Conservation (phyloP, 2,113 vertebrate species). For the Atherinomorus stipes region DNA sequence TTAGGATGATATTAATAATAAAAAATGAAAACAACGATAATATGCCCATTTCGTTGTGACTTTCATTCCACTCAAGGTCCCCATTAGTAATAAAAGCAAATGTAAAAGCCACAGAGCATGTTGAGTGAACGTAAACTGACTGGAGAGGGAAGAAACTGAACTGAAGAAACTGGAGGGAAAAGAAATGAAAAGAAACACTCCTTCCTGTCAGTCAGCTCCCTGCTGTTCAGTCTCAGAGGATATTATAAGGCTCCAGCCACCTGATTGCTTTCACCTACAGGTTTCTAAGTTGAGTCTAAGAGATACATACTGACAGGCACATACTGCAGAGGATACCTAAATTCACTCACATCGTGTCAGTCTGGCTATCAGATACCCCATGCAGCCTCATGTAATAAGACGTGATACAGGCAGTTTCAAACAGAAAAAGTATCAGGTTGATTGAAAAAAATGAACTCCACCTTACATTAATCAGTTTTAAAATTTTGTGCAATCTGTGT, state of each 20-base stretch:
- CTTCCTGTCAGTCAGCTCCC: constrained; percentile 58
- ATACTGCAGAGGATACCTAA: constrained; percentile 43
- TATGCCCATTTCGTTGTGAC: too few species aligned
- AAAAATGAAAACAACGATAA: background rate
- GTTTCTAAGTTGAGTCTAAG: constrained; percentile 49
- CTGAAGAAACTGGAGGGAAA: background rate
- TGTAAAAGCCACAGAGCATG: background rate
- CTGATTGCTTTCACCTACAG: constrained; percentile 68
- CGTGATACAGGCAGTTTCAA: constrained; percentile 14
- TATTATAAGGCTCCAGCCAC: constrained; percentile 66
- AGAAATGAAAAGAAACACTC: constrained; percentile 27
- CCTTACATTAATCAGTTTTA: too few species aligned
- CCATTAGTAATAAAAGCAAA: background rate
- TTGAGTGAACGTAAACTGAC: background rate
- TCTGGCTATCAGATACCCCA: constrained; percentile 41
- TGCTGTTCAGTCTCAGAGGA: constrained; percentile 62
- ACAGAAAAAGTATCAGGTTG: background rate
- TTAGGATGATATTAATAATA: background rate
- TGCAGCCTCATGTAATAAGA: constrained; percentile 22
- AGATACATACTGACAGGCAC: constrained; percentile 54
- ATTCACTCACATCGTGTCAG: constrained; percentile 50
- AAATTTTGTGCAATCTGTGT: too few species aligned
- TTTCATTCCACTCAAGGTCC: too few species aligned
- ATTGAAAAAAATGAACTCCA: too few species aligned
- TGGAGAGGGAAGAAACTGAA: constrained; percentile 30